A percentile compares a stretch with the other conserved stretches of the same genome.
These are phyloP conservation scores for Cephalopterus ornatus DNA, from an alignment of 2,113 vertebrate genomes.

Conservation along the genomic window DNA sequence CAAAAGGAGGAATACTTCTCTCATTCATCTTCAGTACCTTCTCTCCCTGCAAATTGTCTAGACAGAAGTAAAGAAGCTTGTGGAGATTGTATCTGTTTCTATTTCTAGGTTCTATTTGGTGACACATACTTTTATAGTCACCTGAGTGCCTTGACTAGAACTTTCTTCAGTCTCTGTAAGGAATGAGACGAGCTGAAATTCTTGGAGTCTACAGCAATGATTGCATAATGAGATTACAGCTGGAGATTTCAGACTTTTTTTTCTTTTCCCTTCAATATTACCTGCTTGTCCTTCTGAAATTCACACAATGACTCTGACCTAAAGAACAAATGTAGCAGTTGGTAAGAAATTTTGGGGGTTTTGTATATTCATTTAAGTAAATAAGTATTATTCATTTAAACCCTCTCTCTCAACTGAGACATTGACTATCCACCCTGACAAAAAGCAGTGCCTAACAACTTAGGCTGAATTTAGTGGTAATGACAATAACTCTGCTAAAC, in stretches of 20 bases:
- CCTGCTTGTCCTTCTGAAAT: neutral
- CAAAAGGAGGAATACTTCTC: neutral
- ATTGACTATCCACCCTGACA: neutral
- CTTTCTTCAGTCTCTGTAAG: neutral
- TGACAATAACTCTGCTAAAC: neutral
- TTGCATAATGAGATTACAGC: neutral
- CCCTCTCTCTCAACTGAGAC: neutral
- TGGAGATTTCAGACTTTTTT: neutral
- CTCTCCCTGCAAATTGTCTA: neutral
- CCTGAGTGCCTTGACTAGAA: neutral
- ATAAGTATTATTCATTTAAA: neutral
- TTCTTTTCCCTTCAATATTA: neutral
- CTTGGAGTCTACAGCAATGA: neutral
- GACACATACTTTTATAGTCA: neutral
- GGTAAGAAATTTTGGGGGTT: neutral
- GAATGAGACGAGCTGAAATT: neutral
- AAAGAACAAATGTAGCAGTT: neutral
- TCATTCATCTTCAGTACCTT: neutral
- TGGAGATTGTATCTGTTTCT: neutral
- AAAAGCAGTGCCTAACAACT: neutral
- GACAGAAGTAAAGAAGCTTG: neutral
- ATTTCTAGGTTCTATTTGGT: neutral
- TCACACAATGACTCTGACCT: neutral
- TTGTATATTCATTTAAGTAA: neutral
- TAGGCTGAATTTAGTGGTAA: neutral